Evolutionary conservation across 2,797 vertebrate genomes (phyloP), one percentile per base, ranked within the genome.

Genomic region (Falco concolor): DNA sequence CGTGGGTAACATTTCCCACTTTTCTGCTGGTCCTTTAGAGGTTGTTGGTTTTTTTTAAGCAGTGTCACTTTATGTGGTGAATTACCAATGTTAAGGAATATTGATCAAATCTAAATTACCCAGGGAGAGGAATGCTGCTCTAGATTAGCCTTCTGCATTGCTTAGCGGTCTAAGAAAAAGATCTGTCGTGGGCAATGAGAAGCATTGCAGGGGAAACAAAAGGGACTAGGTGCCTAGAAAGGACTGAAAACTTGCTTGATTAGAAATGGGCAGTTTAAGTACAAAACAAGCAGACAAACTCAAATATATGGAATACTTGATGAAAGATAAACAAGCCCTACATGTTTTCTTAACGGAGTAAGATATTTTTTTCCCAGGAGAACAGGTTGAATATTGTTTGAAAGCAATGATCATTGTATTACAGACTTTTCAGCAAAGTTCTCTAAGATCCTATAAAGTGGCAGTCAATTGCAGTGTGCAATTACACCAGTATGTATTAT

Each of bases 61-160:
- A 42, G 36, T 50, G 4, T 83, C 44, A 42, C 24, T 49, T 93
- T 83, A 54, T 49, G 49, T 84, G 57, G 52, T 56, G 69, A 94
- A 90, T 97, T 96, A 90, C 80, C 73, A 42, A 68, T 85, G 60
- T 63, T 95, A 96, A 97, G 92, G 81, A 97, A 92, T 93, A 95
- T 73, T 82, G 87, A 96, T 97, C 86, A 84, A 3, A 0, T 84
- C 61, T 92, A 74, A 96, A 85, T 87, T 88, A 83, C 59, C 91
- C 24, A 75, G 78, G 50, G 86, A 89, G 56, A 97, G 90, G 34
- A 74, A 11, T 54, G 75, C 60, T 96, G 61, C 69, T 94, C 63
- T 89, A 87, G 68, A 95, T 96, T 57, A 92, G 73, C 73, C 63
- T 83, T 82, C 90, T 96, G 56, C 87, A 69, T 79, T 85, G 32